These are phyloP conservation scores for Rostratula benghalensis DNA, from an alignment of 2,113 vertebrate species.

Conservation along the genomic window DNA sequence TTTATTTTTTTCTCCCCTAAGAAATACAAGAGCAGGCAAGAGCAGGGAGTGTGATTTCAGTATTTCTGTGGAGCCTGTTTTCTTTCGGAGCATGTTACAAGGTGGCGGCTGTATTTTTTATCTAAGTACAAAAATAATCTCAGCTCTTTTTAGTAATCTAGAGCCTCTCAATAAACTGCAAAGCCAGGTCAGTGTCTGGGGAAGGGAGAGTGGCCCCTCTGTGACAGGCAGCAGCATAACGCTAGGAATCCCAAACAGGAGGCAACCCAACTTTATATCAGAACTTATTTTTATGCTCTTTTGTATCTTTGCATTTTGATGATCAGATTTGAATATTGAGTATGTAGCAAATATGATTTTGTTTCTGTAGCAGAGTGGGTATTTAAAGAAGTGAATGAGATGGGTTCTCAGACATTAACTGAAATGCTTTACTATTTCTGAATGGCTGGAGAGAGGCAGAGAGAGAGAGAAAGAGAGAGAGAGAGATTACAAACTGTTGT, in stretches of 20 bases:
- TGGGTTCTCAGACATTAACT: background rate
- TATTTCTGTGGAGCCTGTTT: background rate
- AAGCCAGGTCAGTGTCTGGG: background rate
- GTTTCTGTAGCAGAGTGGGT: background rate
- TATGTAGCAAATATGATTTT: background rate
- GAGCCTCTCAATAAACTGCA: background rate
- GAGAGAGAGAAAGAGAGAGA: slow-evolving; percentile 21
- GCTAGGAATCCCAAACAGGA: background rate
- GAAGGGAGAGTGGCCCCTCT: background rate
- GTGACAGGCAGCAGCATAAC: background rate
- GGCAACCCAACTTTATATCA: background rate
- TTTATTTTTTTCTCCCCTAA: background rate
- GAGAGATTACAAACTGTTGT: slow-evolving; percentile 31
- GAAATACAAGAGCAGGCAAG: background rate
- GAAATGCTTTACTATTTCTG: background rate
- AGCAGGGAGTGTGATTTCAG: background rate
- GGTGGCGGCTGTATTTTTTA: background rate
- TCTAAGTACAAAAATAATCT: background rate
- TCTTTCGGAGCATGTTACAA: background rate
- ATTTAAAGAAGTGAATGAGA: background rate
- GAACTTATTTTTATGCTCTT: slow-evolving; percentile 22
- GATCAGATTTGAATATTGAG: background rate
- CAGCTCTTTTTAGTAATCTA: background rate
- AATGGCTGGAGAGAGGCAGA: slow-evolving; percentile 41
- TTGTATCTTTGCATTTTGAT: slow-evolving; percentile 37